Evolutionary conservation across 1,140 invertebrate genomes (phyloP), one percentile per base, ranked within the genome.

Genomic region (Zaprionus taronus): DNA sequence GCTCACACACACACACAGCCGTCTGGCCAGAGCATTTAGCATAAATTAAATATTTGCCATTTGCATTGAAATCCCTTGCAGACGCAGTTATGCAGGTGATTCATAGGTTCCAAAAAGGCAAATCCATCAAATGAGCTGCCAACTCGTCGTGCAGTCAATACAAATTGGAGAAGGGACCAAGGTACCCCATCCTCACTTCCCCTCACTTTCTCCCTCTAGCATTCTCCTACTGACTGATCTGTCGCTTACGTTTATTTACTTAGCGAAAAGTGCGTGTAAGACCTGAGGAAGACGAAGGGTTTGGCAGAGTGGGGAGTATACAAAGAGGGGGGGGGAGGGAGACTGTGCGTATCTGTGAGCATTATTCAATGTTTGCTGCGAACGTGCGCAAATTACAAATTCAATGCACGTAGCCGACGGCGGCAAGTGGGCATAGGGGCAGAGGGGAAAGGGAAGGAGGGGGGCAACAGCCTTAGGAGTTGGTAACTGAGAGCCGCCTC

Each of bases 381-480:
- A 87, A 91, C 87, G 87, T 91, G 87, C 69, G 75, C 75, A 91
- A 91, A 91, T 91, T 91, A 87, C 76, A 87, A 91, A 91, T 91
- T 91, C 87, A 83, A 83, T 83, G 83, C 87, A 91, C 87, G 87
- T 87, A 77, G 75, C 62, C 81, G 80, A 67, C 72, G 84, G 85
- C 83, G 73, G 75, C 66, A 71, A 73, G 63, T 24, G 20, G 28
- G 51, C 15, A 24, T 22, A 41, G 36, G 24, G 15, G 38, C 17
- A n/a, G 9, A 28, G 15, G 20, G 20, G 26, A 62, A 57, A 49
- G 66, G n/a, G n/a, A 6, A 4, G 24, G n/a, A 12, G 12, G 38
- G 31, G 20, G 14, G 36, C 49, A 31, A 31, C 28, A 31, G 66
- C 38, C 74, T 71, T 65, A 44, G 56, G 20, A 26, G 22, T 28